Percentiles rank a stretch among this genome's conserved stretches.
These are phyloP conservation scores for Ginglymostoma cirratum DNA, from an alignment of 2,113 vertebrate genomes.

Conservation along the genomic window DNA sequence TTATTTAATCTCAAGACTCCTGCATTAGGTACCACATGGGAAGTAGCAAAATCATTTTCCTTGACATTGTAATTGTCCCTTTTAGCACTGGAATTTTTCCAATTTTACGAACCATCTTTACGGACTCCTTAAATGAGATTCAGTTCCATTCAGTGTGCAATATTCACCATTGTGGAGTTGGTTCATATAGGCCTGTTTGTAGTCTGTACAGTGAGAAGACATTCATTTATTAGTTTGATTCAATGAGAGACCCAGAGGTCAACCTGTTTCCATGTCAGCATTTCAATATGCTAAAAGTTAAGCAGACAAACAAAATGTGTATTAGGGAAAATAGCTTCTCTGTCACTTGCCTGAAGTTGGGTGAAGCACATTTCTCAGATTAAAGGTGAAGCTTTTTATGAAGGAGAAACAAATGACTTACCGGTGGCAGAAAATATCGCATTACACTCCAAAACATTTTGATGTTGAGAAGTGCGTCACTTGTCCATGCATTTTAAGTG, in stretches of 20 bases:
- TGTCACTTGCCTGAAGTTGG: background rate
- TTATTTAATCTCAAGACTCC: background rate
- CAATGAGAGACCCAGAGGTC: background rate
- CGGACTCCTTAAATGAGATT: background rate
- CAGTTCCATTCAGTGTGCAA: background rate
- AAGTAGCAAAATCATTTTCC: background rate
- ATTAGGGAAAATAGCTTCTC: background rate
- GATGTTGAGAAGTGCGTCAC: background rate
- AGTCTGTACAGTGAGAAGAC: background rate
- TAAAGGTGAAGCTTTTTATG: background rate
- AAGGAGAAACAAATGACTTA: background rate
- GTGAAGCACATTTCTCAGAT: background rate
- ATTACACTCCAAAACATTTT: background rate
- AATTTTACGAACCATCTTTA: background rate
- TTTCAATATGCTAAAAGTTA: background rate
- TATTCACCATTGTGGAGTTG: background rate
- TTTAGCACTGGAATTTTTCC: background rate
- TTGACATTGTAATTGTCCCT: background rate
- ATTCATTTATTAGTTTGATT: background rate
- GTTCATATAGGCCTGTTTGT: background rate
- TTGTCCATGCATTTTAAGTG: background rate
- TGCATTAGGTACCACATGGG: background rate
- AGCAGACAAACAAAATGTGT: background rate
- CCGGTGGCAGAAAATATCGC: background rate
- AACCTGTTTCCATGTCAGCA: background rate